A percentile compares a stretch with the other conserved stretches of the same genome.
Evolutionary conservation across 2,888 invertebrate species (phyloP).

Genomic region (Parascotia fuliginaria): DNA sequence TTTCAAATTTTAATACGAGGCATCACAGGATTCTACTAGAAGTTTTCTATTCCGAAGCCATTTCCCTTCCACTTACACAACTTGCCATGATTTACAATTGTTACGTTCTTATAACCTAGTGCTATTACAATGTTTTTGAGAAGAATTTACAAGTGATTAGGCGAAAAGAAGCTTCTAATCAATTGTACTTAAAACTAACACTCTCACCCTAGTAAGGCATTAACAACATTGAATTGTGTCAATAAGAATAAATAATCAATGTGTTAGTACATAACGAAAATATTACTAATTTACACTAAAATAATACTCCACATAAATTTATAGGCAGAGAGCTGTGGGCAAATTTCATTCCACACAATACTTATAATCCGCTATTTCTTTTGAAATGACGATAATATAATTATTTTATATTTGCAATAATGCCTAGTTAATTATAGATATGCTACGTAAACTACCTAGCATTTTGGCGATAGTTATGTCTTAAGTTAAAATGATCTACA

Average conservation of each 20-base stretch:
- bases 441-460: neutral
- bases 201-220: conserved; percentile 70
- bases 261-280: conserved; percentile 35
- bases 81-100: conserved; percentile 26
- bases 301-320: conserved; percentile 22
- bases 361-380: too few species aligned
- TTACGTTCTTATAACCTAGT: conserved; percentile 28
- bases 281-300: conserved; percentile 32
- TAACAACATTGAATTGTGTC: conserved; percentile 50
- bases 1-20: too few species aligned
- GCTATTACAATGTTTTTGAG: conserved; percentile 28
- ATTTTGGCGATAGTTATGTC: neutral
- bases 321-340: neutral
- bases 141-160: conserved; percentile 56
- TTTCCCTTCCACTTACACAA: too few species aligned
- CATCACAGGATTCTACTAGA: too few species aligned
- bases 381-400: too few species aligned
- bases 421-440: neutral
- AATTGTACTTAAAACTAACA: conserved; percentile 53
- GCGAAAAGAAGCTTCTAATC: conserved; percentile 54
- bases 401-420: too few species aligned
- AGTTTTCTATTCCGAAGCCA: too few species aligned
- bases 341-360: too few species aligned
- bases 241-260: conserved; percentile 37
- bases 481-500: neutral